phyloP scores from a whole-genome alignment of 1,140 invertebrate genomes.

The Zaprionus camerounensis region DNA sequence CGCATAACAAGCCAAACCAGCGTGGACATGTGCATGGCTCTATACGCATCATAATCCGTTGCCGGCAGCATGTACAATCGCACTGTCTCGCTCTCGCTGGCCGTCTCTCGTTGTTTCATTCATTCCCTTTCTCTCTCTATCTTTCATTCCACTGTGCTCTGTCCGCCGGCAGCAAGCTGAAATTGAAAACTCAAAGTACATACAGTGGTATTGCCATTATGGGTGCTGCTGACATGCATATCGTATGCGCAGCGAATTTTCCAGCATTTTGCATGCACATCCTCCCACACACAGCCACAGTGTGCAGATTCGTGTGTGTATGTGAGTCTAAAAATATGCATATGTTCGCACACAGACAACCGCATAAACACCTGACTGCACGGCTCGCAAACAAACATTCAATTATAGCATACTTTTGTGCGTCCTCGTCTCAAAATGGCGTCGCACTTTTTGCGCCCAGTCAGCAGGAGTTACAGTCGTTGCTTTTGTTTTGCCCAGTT shows the following conservation, averaged over 20 bases:
- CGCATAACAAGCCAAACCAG: constrained; percentile 21
- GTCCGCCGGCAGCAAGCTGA: constrained; percentile 59
- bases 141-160: constrained; percentile 8
- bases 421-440: constrained; percentile 62
- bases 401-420: constrained; percentile 80
- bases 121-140: neutral
- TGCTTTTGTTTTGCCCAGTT: constrained; percentile 18
- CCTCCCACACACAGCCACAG: neutral
- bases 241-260: constrained; percentile 61
- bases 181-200: constrained; percentile 80
- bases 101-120: no score
- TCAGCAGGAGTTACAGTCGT: constrained; percentile 45
- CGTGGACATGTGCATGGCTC: constrained; percentile 27
- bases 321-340: constrained; percentile 23
- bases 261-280: constrained; percentile 43
- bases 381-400: constrained; percentile 72
- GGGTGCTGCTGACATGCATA: constrained; percentile 64
- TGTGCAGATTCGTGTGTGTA: neutral
- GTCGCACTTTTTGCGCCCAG: constrained; percentile 58
- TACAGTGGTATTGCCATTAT: constrained; percentile 70
- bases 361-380: constrained; percentile 33
- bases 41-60: constrained; percentile 34
- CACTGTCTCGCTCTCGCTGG: neutral
- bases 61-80: neutral
- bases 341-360: constrained; percentile 23